phyloP scores from a whole-genome alignment of 2,113 vertebrate species.

The Burhinus bistriatus region DNA sequence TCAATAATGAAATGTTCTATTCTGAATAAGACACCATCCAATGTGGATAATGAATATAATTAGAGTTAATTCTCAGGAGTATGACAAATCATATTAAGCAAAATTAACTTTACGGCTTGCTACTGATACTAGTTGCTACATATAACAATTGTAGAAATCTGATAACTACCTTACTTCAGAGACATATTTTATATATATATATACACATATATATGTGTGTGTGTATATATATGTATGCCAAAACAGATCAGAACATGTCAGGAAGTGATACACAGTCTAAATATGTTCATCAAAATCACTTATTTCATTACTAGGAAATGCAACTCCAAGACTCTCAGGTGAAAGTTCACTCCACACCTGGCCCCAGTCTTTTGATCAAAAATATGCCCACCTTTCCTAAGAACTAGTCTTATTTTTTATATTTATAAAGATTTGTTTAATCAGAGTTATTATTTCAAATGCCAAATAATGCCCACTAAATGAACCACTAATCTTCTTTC shows the following conservation, averaged over 20 bases:
- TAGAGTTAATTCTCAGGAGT: constrained; percentile 24
- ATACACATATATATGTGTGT: too few species aligned
- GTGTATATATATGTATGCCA: neutral
- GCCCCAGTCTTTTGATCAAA: neutral
- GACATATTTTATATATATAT: neutral
- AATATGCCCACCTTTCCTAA: neutral
- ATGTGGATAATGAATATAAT: constrained; percentile 35
- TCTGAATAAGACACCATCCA: constrained; percentile 7
- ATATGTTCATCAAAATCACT: neutral
- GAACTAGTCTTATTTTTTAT: neutral
- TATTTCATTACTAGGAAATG: neutral
- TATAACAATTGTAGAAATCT: neutral
- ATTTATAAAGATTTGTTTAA: neutral
- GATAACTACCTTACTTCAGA: neutral
- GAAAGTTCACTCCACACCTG: neutral
- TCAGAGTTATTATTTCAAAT: neutral
- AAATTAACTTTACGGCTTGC: constrained; percentile 14
- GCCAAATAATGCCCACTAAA: neutral
- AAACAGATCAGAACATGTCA: neutral
- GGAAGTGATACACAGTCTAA: neutral
- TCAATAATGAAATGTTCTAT: neutral
- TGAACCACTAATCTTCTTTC: neutral
- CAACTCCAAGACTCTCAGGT: neutral
- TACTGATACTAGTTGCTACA: neutral
- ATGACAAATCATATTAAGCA: constrained; percentile 38